A percentile compares a stretch with the other conserved stretches of the same genome.
Conservation (phyloP, 92 coral and sea anemone species). For the Heteractis magnifica region DNA sequence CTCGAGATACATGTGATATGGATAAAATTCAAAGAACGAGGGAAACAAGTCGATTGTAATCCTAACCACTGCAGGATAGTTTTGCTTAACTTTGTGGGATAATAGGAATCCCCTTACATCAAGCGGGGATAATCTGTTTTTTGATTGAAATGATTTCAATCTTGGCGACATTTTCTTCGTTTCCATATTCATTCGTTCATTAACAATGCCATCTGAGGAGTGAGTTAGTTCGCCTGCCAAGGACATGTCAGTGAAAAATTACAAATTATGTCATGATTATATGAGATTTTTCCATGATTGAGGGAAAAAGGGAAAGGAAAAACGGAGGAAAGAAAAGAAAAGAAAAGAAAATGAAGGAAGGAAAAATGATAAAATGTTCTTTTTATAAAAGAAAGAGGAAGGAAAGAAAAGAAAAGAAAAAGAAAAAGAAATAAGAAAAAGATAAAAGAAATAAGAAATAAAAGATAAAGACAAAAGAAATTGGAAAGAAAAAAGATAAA, state of each 20-base stretch:
- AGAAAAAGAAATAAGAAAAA: too few relatives aligned
- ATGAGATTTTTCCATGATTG: too few relatives aligned
- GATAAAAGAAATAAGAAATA: too few relatives aligned
- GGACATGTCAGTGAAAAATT: background rate
- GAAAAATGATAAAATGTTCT: too few relatives aligned
- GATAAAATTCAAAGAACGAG: background rate
- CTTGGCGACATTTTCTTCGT: background rate
- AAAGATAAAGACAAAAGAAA: too few relatives aligned
- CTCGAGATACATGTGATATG: slow-evolving; percentile 16
- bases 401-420: too few relatives aligned
- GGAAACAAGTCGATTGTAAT: background rate
- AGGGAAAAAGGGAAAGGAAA: too few relatives aligned
- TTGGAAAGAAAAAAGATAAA: too few relatives aligned
- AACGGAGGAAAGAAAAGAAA: too few relatives aligned
- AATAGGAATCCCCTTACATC: background rate
- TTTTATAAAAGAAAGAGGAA: too few relatives aligned
- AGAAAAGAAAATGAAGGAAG: too few relatives aligned
- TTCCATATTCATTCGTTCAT: background rate
- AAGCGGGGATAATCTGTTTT: background rate
- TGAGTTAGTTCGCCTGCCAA: background rate
- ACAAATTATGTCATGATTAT: too few relatives aligned
- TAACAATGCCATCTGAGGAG: background rate
- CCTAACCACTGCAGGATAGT: background rate
- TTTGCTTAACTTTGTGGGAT: background rate
- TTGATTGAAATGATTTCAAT: background rate